phyloP scores from a whole-genome alignment of 2,888 invertebrate genomes.

The Polyommatus iphigenia region DNA sequence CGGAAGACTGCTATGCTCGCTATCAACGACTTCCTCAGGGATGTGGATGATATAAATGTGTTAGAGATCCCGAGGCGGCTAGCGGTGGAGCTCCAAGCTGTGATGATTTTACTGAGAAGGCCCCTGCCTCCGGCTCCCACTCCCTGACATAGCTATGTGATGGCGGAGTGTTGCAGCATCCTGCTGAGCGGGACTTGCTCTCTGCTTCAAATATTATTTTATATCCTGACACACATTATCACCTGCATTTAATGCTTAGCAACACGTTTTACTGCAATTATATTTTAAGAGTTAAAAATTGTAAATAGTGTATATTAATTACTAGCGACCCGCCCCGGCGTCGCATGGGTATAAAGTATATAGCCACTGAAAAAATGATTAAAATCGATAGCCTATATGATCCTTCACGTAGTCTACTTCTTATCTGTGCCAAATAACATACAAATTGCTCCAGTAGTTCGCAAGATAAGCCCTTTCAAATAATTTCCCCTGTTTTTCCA shows the following conservation, averaged over 20 bases:
- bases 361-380: no score
- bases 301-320: not conserved
- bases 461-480: no score
- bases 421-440: no score
- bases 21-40: conserved; percentile 60
- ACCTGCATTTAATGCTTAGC: conserved; percentile 5
- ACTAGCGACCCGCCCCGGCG: no score
- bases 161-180: not conserved
- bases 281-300: not conserved
- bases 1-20: conserved; percentile 66
- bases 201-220: conserved; percentile 9
- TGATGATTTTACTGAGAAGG: conserved; percentile 43
- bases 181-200: not conserved
- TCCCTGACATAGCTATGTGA: conserved; percentile 40
- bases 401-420: no score
- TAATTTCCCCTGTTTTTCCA: no score
- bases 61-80: conserved; percentile 69
- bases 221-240: not conserved
- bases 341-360: no score
- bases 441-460: no score
- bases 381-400: no score
- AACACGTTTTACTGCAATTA: not conserved
- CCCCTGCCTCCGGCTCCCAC: conserved; percentile 35
- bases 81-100: conserved; percentile 56
- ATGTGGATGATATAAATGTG: conserved; percentile 52